Percentiles rank a stretch among this genome's conserved stretches.
These are phyloP conservation scores for Coryphaenoides rupestris DNA, from an alignment of 2,113 vertebrate genomes.

Conservation along the genomic window DNA sequence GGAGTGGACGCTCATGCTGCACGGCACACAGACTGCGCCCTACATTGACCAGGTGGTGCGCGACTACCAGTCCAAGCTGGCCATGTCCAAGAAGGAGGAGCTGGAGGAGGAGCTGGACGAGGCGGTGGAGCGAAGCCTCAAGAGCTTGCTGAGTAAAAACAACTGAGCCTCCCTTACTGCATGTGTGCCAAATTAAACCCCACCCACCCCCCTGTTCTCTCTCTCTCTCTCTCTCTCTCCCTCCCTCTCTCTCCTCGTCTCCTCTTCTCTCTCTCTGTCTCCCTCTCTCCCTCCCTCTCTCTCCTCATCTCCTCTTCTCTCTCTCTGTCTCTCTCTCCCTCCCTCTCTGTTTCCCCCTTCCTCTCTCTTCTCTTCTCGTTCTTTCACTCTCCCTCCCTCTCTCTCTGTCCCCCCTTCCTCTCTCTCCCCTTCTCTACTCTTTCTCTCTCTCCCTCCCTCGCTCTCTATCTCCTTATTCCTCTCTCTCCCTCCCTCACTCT, in stretches of 20 bases:
- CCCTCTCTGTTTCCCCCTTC: constrained; percentile 5
- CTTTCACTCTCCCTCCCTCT: constrained; percentile 44
- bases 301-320: constrained; percentile 20
- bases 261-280: constrained; percentile 34
- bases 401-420: too few species aligned
- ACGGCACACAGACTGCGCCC: constrained; percentile 95
- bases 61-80: constrained; percentile 98
- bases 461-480: too few species aligned
- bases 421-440: too few species aligned
- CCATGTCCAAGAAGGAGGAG: constrained; percentile 99
- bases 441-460: too few species aligned
- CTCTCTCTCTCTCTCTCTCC: constrained; percentile 35
- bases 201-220: constrained; percentile 31
- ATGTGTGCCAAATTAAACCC: constrained; percentile 53
- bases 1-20: constrained; percentile 98
- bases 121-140: constrained; percentile 93
- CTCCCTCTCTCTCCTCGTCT: constrained; percentile 23
- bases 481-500: too few species aligned
- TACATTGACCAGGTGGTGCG: constrained; percentile 98
- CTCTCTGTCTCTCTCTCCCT: not conserved
- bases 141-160: constrained; percentile 90
- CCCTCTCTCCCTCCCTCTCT: constrained; percentile 34
- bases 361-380: not conserved
- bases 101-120: constrained; percentile 96
- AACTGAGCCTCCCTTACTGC: constrained; percentile 67